These are phyloP conservation scores for Drosophila quadrilineata DNA, from an alignment of 1,140 invertebrate species.

Conservation along the genomic window DNA sequence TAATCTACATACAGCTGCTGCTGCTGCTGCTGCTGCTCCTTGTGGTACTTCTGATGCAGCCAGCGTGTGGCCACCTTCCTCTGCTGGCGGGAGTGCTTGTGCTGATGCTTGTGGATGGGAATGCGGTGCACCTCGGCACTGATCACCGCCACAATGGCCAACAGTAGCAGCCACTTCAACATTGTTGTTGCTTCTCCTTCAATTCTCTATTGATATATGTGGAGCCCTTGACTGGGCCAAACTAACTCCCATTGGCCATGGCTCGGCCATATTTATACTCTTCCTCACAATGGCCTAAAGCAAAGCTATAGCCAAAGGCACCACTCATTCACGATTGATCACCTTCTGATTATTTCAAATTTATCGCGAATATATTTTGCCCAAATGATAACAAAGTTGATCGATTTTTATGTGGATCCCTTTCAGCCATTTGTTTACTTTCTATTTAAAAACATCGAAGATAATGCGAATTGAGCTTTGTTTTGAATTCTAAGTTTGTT, in stretches of 20 bases:
- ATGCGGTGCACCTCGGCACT: conserved; percentile 56
- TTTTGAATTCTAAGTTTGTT: conserved; percentile 15
- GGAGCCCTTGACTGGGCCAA: conserved; percentile 41
- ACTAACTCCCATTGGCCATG: conserved; percentile 14
- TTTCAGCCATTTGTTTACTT: too few species aligned
- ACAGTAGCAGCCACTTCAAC: conserved; percentile 48
- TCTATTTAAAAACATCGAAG: background rate
- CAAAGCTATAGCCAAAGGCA: background rate
- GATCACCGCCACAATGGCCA: conserved; percentile 39
- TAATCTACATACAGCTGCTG: conserved; percentile 18
- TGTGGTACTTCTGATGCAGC: conserved; percentile 52
- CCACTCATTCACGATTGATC: conserved; percentile 31
- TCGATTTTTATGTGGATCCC: conserved; percentile 7
- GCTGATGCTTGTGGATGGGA: conserved; percentile 44
- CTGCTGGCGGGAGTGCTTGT: conserved; percentile 26
- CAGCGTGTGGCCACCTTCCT: conserved; percentile 24
- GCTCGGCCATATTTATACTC: conserved; percentile 41
- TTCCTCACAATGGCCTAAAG: background rate
- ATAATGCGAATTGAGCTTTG: background rate
- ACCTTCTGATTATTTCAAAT: conserved; percentile 25
- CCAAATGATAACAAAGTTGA: conserved; percentile 44
- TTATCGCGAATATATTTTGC: conserved; percentile 29
- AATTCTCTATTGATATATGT: background rate
- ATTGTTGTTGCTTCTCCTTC: conserved; percentile 26
- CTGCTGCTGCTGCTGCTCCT: background rate